These are phyloP conservation scores for Sparus aurata DNA, from an alignment of 2,797 vertebrate genomes.

Conservation along the genomic window DNA sequence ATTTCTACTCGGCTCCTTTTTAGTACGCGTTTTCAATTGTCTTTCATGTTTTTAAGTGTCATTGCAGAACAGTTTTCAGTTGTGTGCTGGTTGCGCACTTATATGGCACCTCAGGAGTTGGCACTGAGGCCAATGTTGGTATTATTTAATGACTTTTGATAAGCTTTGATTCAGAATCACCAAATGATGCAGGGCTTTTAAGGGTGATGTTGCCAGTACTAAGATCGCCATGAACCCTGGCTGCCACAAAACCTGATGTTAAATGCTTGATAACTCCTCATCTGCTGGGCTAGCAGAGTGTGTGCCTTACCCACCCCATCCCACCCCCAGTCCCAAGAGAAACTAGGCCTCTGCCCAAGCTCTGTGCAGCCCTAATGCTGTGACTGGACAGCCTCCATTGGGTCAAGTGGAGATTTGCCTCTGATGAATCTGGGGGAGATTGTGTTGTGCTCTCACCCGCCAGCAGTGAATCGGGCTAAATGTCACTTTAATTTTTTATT, in stretches of 20 bases:
- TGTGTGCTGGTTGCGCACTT: slow-evolving; percentile 10
- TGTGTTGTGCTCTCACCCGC: slow-evolving; percentile 54
- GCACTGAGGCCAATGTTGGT: background rate
- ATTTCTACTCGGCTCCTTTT: slow-evolving; percentile 29
- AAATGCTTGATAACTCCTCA: slow-evolving; percentile 63
- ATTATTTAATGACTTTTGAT: slow-evolving; percentile 34
- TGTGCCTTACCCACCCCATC: slow-evolving; percentile 46
- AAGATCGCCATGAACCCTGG: slow-evolving; percentile 11
- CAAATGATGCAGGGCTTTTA: slow-evolving; percentile 15
- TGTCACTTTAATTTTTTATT: slow-evolving; percentile 53
- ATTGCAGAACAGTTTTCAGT: slow-evolving; percentile 15
- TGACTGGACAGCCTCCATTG: slow-evolving; percentile 79
- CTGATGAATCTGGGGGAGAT: slow-evolving; percentile 75
- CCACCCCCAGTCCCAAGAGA: slow-evolving; percentile 61
- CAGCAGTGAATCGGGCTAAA: slow-evolving; percentile 62
- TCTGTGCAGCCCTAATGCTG: slow-evolving; percentile 73
- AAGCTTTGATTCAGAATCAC: slow-evolving; percentile 30
- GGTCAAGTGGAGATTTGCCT: slow-evolving; percentile 81
- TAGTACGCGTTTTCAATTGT: slow-evolving; percentile 13
- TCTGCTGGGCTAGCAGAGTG: slow-evolving; percentile 42
- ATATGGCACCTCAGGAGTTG: slow-evolving; percentile 7
- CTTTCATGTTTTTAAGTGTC: slow-evolving; percentile 33
- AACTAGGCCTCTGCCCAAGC: slow-evolving; percentile 74
- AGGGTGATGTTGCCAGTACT: slow-evolving; percentile 15
- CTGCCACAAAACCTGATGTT: slow-evolving; percentile 35